Percentiles rank a stretch among this genome's conserved stretches.
Evolutionary conservation across 2,888 invertebrate species (phyloP).

Genomic region (Melanostoma scalare): DNA sequence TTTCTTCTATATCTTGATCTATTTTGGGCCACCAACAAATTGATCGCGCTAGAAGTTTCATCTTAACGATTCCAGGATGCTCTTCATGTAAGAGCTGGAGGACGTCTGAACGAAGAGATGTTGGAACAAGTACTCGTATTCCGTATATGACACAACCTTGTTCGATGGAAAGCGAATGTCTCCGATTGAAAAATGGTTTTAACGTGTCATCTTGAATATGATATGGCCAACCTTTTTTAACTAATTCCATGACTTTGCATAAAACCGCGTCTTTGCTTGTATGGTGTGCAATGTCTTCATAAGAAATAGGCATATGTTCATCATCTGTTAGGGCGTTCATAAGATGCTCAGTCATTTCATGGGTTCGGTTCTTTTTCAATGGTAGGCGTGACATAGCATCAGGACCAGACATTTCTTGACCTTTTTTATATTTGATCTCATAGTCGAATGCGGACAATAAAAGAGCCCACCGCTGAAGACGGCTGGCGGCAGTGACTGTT

Average conservation of each 20-base stretch:
- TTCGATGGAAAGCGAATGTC: conserved; percentile 13
- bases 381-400: conserved; percentile 31
- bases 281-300: conserved; percentile 20
- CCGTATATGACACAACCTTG: conserved; percentile 10
- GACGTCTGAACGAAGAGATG: conserved; percentile 9
- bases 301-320: conserved; percentile 9
- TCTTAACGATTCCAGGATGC: too few relatives aligned
- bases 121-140: conserved; percentile 15
- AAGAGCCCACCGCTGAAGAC: too few relatives aligned
- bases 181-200: conserved; percentile 7
- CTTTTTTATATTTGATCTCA: too few relatives aligned
- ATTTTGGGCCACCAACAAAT: too few relatives aligned
- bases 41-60: too few relatives aligned
- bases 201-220: conserved; percentile 3
- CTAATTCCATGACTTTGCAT: conserved; percentile 24
- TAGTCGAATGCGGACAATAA: too few relatives aligned
- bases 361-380: not conserved
- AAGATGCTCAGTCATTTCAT: conserved; percentile 21
- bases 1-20: too few relatives aligned
- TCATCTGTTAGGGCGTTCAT: not conserved
- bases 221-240: conserved; percentile 4
- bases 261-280: conserved; percentile 15
- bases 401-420: too few relatives aligned
- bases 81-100: too few relatives aligned
- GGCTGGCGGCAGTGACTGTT: too few relatives aligned